Evolutionary conservation across 2,113 vertebrate genomes (phyloP), one percentile per base, ranked within the genome.

Genomic region (Lepisosteus oculatus): DNA sequence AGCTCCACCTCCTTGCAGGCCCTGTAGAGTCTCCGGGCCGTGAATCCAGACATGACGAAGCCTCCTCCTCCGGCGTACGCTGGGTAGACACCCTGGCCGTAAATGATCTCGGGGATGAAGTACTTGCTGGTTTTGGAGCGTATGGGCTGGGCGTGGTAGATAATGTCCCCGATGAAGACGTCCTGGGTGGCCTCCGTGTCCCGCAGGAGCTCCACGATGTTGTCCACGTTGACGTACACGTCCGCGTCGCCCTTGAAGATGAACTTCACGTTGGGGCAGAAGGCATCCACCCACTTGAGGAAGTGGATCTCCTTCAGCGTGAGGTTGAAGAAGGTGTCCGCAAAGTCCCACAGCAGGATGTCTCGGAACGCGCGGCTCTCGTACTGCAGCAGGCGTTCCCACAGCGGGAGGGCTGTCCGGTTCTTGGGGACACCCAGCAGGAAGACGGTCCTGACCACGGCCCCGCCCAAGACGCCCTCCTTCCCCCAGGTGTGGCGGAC

Each of bases 291-390:
- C 97, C 97, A 99, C 66, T 87, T 83, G 8, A 99, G 90, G 74
- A 99, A 99, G 78, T 99, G 95, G 0, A 95, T 96, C 88, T 99
- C 97, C 83, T 99, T 99, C 66, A 99, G 89, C 0, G 97, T 99
- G 80, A 99, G 80, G 78, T 99, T 99, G 87, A 99, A 99, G 84
- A 99, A 99, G 0, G 97, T 98, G 86, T 99, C 97, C 0, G 94
- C 87, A 69, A 99, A 99, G 79, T 95, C 95, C 97, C 97, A 99
- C 5, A 99, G 91, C 66, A 99, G 84, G 77, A 99, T 89, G 69
- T 99, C 97, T 1, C 75, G 67, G 4, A 93, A 98, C 0, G 79
- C 77, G 0, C 85, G 85, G 61, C 95, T 98, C 87, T 99, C 97
- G 1, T 97, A 95, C 1, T 79, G 84, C 80, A 99, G 73, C 51